Base-by-base conservation (phyloP, 2,888 invertebrate species). In the Meghimatium bilineatum region DNA sequence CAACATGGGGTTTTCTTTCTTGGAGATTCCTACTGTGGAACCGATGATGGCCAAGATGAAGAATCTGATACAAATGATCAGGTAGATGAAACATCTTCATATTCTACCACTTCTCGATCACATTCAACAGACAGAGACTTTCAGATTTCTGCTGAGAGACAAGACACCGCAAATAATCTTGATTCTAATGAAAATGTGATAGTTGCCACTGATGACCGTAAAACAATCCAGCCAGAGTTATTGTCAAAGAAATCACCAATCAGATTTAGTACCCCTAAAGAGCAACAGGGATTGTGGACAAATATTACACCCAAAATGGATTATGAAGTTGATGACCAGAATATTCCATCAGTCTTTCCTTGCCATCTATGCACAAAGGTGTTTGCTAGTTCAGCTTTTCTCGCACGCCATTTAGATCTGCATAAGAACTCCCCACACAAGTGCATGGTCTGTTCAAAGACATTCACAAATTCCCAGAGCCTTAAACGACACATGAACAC, bases 301-400 rank as follows among this genome's bases (percentile, higher is more conserved):
- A 60, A 34, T 29, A 52, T 49, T 32, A 63, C 60, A 12, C 80
- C 80, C 34, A 79, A 75, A 32, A 32, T 79, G 36, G 83, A 78
- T 17, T 82, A 82, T 60, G 79, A 79, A 80, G 77, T 60, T 8
- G 80, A 74, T 49, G 74, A 74, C 17, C 74, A 74, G 17, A 79
- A 52, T 66, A 80, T 79, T 36, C 83, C 83, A 1, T 74, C 80
- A 6, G 79, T 74, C 56, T 83, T 80, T 56, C 83, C 79, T 38
- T 83, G 83, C 36, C 80, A 79, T 56, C 72, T 80, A 56, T 83
- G 83, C 74, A 83, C 79, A n/a, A 79, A 83, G 72, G 83, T 83
- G 12, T 83, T 83, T 80, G 74, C 83, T 1, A 71, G 66, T 26
- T 79, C 83, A 20, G 44, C 79, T 26, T 80, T 79, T 56, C 67